Conservation (phyloP, 2,113 vertebrate genomes). For the Heterotilapia buettikoferi region DNA sequence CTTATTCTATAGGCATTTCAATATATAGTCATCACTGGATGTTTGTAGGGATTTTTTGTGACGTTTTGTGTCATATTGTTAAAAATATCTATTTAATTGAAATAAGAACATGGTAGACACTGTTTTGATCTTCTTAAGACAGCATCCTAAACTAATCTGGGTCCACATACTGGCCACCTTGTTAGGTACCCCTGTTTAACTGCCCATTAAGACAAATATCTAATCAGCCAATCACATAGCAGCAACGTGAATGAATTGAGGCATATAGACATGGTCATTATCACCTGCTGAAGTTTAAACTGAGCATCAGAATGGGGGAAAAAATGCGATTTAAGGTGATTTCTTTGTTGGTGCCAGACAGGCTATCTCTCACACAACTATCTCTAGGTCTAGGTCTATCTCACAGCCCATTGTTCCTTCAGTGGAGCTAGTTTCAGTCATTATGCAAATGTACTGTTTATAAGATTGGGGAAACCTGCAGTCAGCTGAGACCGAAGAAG, state of each 20-base stretch:
- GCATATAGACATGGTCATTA: background rate
- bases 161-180: background rate
- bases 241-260: background rate
- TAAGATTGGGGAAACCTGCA: background rate
- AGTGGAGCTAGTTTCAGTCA: fast-evolving
- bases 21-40: background rate
- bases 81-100: background rate
- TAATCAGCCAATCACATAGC: background rate
- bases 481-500: background rate
- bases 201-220: background rate
- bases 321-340: fast-evolving
- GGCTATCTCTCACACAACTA: background rate
- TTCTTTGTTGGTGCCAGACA: background rate
- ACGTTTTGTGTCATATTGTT: background rate
- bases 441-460: background rate
- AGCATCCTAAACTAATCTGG: background rate
- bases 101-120: background rate
- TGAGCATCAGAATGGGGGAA: background rate
- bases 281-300: background rate
- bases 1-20: background rate
- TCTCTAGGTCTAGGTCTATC: background rate
- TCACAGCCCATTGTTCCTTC: background rate
- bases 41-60: background rate
- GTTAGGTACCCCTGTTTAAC: background rate
- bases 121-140: background rate